Evolutionary conservation across 1,140 invertebrate species (phyloP), one percentile per base, ranked within the genome.

Genomic region (Drosophila parabipectinata): DNA sequence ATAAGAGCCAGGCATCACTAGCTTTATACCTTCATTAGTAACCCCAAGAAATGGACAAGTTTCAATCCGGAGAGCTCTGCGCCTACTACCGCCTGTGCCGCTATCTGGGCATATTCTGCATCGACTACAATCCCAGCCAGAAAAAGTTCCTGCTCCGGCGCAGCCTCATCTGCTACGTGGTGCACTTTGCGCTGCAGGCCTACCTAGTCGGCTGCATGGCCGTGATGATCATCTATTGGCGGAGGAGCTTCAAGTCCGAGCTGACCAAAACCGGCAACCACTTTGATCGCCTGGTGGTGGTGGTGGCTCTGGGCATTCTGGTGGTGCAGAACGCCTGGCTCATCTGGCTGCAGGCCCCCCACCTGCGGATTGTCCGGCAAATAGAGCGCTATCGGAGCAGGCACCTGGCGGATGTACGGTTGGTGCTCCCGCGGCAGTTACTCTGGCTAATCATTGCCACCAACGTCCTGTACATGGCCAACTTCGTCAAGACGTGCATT

Each of bases 321-420:
- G 57, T 88, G 3, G 8, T 84, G n/a, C 84, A 88, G 50, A 88
- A 79, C 47, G 63, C 76, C 14, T 88, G 83, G 83, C 61, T 89
- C 0, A 64, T 84, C 1, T 64, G 67, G 60, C 54, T 89, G 2
- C 83, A 89, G n/a, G 34, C 52, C 0, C 57, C 61, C 0, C 84
- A 88, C 32, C 37, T 88, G 1, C 72, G 68, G 7, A 79, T 88
- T 1, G 79, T 88, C 1, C 61, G 64, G 0, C 57, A 77, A 21
- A 34, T 88, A 34, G 83, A 88, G 45, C 12, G 60, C 0, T 89
- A 58, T 37, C 68, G 69, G 12, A 15, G 77, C 0, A 67, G 45
- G 14, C 72, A 89, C 14, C 21, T 89, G 18, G 30, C n/a, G 0
- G 21, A 50, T 3, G 2, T 63, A 0, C 57, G 12, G 0, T 4